phyloP scores from a whole-genome alignment of 2,888 invertebrate genomes.

The Pammene fasciana region DNA sequence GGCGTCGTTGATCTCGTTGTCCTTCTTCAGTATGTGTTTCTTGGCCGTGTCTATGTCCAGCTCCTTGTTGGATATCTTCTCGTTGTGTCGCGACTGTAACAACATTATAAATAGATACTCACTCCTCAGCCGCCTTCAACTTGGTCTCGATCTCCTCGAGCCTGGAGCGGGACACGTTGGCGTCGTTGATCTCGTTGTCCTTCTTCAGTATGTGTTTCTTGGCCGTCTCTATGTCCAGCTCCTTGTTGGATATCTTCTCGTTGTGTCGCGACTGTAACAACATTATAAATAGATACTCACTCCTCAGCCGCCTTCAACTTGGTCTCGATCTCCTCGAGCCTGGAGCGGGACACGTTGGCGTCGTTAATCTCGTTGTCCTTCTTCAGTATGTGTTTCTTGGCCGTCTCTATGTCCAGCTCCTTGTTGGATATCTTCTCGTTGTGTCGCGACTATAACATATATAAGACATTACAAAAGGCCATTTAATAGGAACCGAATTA shows the following conservation, averaged over 20 bases:
- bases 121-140: conserved; percentile 74
- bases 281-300: conserved; percentile 54
- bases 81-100: conserved; percentile 84
- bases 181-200: conserved; percentile 83
- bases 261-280: conserved; percentile 82
- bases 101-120: conserved; percentile 47
- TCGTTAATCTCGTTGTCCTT: conserved; percentile 83
- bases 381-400: conserved; percentile 82
- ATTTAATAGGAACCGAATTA: no score
- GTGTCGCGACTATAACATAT: conserved; percentile 82
- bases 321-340: conserved; percentile 77
- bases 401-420: conserved; percentile 80
- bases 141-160: conserved; percentile 78
- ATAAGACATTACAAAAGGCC: no score
- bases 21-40: conserved; percentile 81
- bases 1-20: conserved; percentile 84
- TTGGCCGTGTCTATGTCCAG: conserved; percentile 81
- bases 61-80: conserved; percentile 85
- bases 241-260: conserved; percentile 86
- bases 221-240: conserved; percentile 79
- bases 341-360: conserved; percentile 83
- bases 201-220: conserved; percentile 82
- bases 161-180: conserved; percentile 83
- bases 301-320: conserved; percentile 75
- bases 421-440: conserved; percentile 87